These are phyloP conservation scores for Sebastes trivittatus DNA, from an alignment of 2,797 vertebrate species.

Conservation along the genomic window DNA sequence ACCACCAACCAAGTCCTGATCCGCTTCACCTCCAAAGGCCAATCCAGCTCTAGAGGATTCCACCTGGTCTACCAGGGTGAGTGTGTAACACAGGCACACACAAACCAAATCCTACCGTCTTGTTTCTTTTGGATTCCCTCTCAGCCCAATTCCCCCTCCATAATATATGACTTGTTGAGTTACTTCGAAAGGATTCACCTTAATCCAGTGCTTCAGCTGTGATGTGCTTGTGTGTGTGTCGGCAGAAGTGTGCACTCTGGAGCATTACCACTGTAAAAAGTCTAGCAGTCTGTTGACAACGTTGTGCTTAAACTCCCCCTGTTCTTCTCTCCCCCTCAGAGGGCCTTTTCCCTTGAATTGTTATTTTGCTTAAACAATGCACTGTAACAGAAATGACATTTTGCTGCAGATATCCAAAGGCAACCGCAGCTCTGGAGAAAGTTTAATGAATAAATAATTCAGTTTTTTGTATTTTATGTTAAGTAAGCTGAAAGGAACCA, in stretches of 20 bases:
- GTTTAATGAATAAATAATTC: conserved; percentile 52
- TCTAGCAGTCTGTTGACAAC: conserved; percentile 32
- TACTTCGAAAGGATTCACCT: conserved; percentile 36
- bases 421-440: conserved; percentile 14
- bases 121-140: conserved; percentile 9
- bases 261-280: conserved; percentile 40
- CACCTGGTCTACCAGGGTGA: conserved; percentile 98
- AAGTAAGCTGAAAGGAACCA: conserved; percentile 12
- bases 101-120: background rate
- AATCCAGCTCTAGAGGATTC: conserved; percentile 93
- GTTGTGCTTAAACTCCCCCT: conserved; percentile 31
- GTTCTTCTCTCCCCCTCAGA: background rate
- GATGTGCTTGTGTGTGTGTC: background rate
- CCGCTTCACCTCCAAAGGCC: conserved; percentile 94
- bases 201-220: conserved; percentile 19
- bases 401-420: conserved; percentile 45
- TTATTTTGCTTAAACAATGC: conserved; percentile 41
- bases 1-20: conserved; percentile 97
- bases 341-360: conserved; percentile 15
- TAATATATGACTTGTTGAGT: conserved; percentile 28
- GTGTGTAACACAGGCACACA: conserved; percentile 22
- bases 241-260: background rate
- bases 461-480: conserved; percentile 7
- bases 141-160: background rate
- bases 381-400: conserved; percentile 34